These are phyloP conservation scores for Drosophila cardini DNA, from an alignment of 1,140 invertebrate species.

Conservation along the genomic window DNA sequence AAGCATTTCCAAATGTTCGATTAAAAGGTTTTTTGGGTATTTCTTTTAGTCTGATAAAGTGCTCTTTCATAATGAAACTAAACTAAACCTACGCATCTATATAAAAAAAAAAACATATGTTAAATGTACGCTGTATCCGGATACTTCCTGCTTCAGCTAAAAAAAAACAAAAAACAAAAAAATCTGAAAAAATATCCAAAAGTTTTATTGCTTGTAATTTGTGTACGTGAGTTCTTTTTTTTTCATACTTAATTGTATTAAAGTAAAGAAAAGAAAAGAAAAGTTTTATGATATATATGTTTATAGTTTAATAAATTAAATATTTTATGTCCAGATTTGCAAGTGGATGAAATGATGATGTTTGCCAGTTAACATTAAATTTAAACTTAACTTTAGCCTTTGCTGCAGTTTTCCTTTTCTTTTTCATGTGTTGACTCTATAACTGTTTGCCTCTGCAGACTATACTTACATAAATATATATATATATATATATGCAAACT, in stretches of 20 bases:
- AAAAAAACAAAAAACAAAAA: not conserved
- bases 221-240: conserved; percentile 24
- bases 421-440: conserved; percentile 20
- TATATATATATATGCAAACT: conserved; percentile 43
- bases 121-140: conserved; percentile 38
- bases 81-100: conserved; percentile 23
- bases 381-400: conserved; percentile 42
- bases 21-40: conserved; percentile 73
- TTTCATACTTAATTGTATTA: conserved; percentile 1
- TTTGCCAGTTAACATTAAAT: conserved; percentile 46
- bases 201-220: conserved; percentile 32
- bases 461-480: conserved; percentile 16
- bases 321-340: conserved; percentile 17
- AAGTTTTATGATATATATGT: conserved; percentile 6
- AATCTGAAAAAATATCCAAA: conserved; percentile 1
- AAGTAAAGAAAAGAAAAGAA: not conserved
- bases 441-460: conserved; percentile 47
- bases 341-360: conserved; percentile 5
- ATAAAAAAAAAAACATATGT: conserved; percentile 37
- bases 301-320: conserved; percentile 30
- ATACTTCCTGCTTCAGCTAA: not conserved
- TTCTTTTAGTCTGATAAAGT: conserved; percentile 60
- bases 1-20: conserved; percentile 55
- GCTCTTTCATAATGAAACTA: conserved; percentile 60
- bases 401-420: conserved; percentile 35